Conservation (phyloP, 2,797 vertebrate genomes). For the Urophycis tenuis region DNA sequence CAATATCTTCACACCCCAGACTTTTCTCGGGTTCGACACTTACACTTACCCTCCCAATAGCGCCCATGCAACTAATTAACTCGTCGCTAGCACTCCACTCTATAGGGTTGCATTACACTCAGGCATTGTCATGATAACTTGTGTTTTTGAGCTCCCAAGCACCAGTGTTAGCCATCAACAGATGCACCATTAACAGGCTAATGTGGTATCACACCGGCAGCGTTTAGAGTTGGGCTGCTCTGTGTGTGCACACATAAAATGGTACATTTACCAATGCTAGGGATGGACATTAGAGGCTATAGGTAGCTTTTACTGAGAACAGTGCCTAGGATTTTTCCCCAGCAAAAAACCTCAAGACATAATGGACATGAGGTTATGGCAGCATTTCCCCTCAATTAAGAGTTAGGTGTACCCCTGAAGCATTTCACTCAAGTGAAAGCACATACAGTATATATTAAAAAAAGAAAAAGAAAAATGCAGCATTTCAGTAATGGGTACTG, state of each 20-base stretch:
- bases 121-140: constrained; percentile 8
- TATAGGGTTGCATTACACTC: not conserved
- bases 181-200: constrained; percentile 46
- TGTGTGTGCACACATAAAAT: constrained; percentile 24
- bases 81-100: not conserved
- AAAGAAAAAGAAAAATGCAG: not conserved
- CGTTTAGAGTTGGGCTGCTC: not conserved
- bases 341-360: not conserved
- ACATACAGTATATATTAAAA: no score
- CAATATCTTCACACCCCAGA: not conserved
- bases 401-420: not conserved
- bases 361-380: not conserved
- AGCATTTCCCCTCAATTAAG: not conserved
- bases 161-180: constrained; percentile 21
- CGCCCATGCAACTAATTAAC: not conserved
- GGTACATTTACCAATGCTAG: constrained; percentile 28
- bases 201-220: constrained; percentile 37
- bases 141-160: constrained; percentile 28
- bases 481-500: not conserved
- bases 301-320: not conserved
- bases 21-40: not conserved
- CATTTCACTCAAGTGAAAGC: not conserved
- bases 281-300: constrained; percentile 11
- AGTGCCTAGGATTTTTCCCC: not conserved
- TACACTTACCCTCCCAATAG: not conserved